Evolutionary conservation across 2,113 vertebrate genomes (phyloP).

Genomic region (Chamaetylas fuelleborni): DNA sequence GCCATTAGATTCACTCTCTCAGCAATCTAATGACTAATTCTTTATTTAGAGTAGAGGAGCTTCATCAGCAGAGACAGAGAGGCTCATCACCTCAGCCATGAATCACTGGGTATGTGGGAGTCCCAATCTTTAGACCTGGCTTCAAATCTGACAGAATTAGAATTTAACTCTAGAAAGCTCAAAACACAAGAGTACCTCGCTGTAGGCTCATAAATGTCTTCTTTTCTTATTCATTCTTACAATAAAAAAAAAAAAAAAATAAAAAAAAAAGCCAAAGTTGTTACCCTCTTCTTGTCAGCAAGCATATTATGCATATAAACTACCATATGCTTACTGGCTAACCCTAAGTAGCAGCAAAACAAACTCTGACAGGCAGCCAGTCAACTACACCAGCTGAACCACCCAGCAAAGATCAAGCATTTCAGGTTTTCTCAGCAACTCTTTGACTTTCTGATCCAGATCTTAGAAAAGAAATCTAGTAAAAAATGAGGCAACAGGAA

Average conservation of each 20-base stretch:
- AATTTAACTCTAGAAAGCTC: neutral
- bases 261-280: neutral
- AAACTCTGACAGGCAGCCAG: neutral
- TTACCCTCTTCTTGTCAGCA: neutral
- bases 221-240: neutral
- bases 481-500: neutral
- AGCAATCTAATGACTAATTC: neutral
- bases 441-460: fast-evolving
- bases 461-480: neutral
- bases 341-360: neutral
- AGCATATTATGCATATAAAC: neutral
- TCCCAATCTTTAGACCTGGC: neutral
- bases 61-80: neutral
- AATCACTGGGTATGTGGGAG: neutral
- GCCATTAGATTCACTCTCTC: neutral
- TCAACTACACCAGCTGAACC: neutral
- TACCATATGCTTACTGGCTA: neutral
- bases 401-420: neutral
- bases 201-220: neutral
- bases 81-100: neutral
- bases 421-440: neutral
- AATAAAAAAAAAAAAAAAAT: neutral
- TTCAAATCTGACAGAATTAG: neutral
- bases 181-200: neutral
- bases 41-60: neutral